Evolutionary conservation across 1,140 invertebrate species (phyloP), one percentile per base, ranked within the genome.

Genomic region (Lerema accius): DNA sequence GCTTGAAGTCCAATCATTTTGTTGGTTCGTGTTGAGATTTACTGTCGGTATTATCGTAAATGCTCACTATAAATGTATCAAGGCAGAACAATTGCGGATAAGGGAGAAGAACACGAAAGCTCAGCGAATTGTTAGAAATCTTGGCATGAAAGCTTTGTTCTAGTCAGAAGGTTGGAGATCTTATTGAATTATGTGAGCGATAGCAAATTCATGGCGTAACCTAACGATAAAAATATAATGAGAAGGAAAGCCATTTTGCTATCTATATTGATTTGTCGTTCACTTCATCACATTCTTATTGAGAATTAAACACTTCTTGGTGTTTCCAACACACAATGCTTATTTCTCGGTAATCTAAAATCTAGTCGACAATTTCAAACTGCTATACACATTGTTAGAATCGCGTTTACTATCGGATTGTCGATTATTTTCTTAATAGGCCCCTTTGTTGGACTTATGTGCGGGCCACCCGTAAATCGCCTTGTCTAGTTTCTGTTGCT

Each of bases 1-100:
- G 60, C 67, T 61, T 61, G 63, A 40, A 65, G 37, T 35, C 11
- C 32, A 42, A 67, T 62, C 59, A 67, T 68, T 71, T 64, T 53
- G 46, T 48, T 63, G 32, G 62, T 58, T 42, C 26, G 53, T 58
- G 53, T 56, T 42, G 53, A 53, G 50, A 40, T 56, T 56, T 56
- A 56, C 40, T 7, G 35, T 56, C 40, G 53, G 43, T 56, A 45
- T 45, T 56, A 45, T 56, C 4, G 53, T 45, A 56, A 56, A 56
- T 56, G 40, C 39, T 56, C 23, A 32, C 53, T 55, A 43, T 53
- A 43, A 53, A 43, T 55, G 37, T 55, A 56, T 56, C 40, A 17
- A 23, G 23, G 43, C 40, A 45, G 40, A 45, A 56, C 53, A 45
- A 56, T 43, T 45, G 17, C 23, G 53, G 39, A 58, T 35, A 58